Evolutionary conservation across 2,113 vertebrate species (phyloP).

Genomic region (Seriola dumerili): DNA sequence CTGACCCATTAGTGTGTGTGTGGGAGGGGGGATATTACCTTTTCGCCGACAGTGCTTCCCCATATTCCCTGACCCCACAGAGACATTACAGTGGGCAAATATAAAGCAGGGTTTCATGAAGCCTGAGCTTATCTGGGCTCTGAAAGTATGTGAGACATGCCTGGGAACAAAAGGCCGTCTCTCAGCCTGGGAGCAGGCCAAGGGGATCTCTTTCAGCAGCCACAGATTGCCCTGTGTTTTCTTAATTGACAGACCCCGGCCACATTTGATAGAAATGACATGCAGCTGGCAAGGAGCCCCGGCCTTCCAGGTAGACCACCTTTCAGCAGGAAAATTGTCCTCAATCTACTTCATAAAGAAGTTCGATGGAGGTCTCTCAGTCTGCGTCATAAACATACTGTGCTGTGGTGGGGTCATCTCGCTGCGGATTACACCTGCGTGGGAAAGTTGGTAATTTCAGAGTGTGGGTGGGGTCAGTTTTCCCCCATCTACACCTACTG

Average conservation of each 20-base stretch:
- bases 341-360: constrained; percentile 85
- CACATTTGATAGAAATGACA: constrained; percentile 88
- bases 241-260: constrained; percentile 91
- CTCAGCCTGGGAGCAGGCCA: constrained; percentile 84
- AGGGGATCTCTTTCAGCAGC: constrained; percentile 92
- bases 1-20: constrained; percentile 84
- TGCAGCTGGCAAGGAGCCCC: constrained; percentile 86
- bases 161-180: constrained; percentile 91
- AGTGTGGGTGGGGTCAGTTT: constrained; percentile 29
- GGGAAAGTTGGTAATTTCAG: constrained; percentile 53
- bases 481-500: neutral
- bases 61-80: constrained; percentile 83
- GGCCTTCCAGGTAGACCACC: constrained; percentile 88
- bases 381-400: constrained; percentile 34
- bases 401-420: constrained; percentile 45
- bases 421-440: constrained; percentile 63
- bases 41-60: constrained; percentile 82
- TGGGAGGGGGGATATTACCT: constrained; percentile 84
- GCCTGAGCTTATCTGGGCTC: constrained; percentile 89
- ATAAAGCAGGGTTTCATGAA: constrained; percentile 91
- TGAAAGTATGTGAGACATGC: constrained; percentile 94
- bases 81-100: constrained; percentile 87
- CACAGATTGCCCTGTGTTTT: constrained; percentile 96
- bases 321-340: constrained; percentile 91
- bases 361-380: constrained; percentile 78